phyloP scores from a whole-genome alignment of 1,140 invertebrate genomes.

The Geopemphigus sp. region DNA sequence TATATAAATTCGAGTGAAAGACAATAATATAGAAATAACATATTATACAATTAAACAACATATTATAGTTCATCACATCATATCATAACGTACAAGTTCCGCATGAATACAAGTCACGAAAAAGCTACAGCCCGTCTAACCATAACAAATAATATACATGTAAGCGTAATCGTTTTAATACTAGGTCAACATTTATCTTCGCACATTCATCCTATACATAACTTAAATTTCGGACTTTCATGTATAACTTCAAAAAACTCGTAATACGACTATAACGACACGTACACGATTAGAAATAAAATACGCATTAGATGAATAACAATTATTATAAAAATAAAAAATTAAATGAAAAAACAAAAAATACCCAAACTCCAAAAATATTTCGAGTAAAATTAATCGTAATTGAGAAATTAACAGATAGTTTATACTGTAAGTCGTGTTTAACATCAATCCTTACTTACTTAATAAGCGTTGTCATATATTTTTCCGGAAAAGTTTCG shows the following conservation, averaged over 20 bases:
- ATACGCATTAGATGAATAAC: too few relatives aligned
- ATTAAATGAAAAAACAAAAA: too few relatives aligned
- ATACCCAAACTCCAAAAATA: too few relatives aligned
- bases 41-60: conserved; percentile 4
- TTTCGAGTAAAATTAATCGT: too few relatives aligned
- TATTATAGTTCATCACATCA: background rate
- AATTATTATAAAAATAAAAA: too few relatives aligned
- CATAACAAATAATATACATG: background rate
- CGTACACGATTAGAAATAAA: background rate
- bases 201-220: background rate
- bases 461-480: too few relatives aligned
- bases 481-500: background rate
- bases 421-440: too few relatives aligned
- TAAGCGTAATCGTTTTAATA: background rate
- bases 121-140: background rate
- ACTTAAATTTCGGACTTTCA: background rate
- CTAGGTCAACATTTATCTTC: background rate
- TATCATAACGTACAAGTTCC: background rate
- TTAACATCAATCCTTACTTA: too few relatives aligned
- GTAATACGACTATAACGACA: background rate
- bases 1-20: background rate
- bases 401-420: too few relatives aligned
- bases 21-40: background rate
- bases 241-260: background rate
- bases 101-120: background rate